Conservation (phyloP, 2,888 invertebrate species). For the Pachycephus smyrnensis region DNA sequence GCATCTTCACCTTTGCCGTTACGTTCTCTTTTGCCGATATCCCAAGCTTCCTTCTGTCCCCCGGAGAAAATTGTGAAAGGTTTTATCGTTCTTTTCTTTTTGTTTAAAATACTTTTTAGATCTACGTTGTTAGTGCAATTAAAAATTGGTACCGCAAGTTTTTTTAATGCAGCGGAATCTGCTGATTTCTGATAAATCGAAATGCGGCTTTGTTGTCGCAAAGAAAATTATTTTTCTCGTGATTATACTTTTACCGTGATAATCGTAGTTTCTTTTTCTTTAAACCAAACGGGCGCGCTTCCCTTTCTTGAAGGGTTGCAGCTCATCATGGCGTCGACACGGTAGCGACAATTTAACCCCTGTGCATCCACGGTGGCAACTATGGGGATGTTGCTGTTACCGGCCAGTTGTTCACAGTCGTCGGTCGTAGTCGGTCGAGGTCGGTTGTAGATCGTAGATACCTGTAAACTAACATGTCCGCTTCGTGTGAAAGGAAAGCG, state of each 20-base stretch:
- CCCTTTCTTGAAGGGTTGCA: neutral
- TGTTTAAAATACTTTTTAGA: neutral
- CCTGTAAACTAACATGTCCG: conserved; percentile 20
- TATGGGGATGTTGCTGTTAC: neutral
- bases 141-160: neutral
- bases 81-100: neutral
- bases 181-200: neutral
- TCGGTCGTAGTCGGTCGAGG: neutral
- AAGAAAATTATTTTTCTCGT: neutral
- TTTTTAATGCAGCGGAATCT: neutral
- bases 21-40: conserved; percentile 12
- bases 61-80: neutral
- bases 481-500: conserved; percentile 8
- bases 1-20: conserved; percentile 60
- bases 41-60: neutral
- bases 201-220: neutral
- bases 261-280: neutral
- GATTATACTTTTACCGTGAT: neutral
- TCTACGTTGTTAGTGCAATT: neutral
- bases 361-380: neutral
- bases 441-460: neutral
- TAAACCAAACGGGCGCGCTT: neutral
- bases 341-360: neutral
- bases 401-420: neutral
- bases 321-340: neutral